Evolutionary conservation across 2,888 invertebrate species (phyloP).

Genomic region (Rhopalosiphum nymphaeae): DNA sequence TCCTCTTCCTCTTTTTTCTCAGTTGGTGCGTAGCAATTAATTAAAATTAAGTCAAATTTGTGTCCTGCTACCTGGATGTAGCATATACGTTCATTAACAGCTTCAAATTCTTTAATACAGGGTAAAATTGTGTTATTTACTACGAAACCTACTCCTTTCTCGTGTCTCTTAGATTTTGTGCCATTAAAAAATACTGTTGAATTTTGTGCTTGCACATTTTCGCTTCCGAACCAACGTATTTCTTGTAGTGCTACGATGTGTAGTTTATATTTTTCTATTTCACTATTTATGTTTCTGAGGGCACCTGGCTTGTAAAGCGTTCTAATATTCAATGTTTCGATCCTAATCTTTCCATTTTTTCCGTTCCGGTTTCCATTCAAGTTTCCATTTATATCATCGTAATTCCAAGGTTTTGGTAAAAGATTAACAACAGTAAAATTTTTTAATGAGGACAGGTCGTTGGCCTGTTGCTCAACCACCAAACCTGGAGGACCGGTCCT

Average conservation of each 20-base stretch:
- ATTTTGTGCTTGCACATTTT: slow-evolving; percentile 35
- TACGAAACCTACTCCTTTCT: slow-evolving; percentile 35
- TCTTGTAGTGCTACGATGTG: slow-evolving; percentile 36
- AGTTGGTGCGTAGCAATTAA: slow-evolving; percentile 35
- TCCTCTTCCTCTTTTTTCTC: slow-evolving; percentile 40
- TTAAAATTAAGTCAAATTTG: slow-evolving; percentile 46
- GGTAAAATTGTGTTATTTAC: slow-evolving; percentile 27
- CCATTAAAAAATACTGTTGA: slow-evolving; percentile 32
- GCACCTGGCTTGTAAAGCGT: slow-evolving; percentile 16
- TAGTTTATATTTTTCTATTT: slow-evolving; percentile 16
- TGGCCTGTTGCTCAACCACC: slow-evolving; percentile 33
- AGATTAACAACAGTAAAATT: slow-evolving; percentile 13
- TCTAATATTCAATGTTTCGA: slow-evolving; percentile 10
- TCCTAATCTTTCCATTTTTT: neutral
- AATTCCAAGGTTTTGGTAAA: slow-evolving; percentile 39
- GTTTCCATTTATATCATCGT: slow-evolving; percentile 37
- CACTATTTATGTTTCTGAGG: slow-evolving; percentile 11
- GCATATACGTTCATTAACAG: slow-evolving; percentile 13
- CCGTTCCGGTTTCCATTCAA: slow-evolving; percentile 18
- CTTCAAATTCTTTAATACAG: slow-evolving; percentile 9
- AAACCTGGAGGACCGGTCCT: slow-evolving; percentile 39
- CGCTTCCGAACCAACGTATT: slow-evolving; percentile 28
- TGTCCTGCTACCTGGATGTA: slow-evolving; percentile 23
- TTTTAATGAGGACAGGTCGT: slow-evolving; percentile 35
- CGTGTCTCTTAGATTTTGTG: slow-evolving; percentile 29